Percentiles rank a stretch among this genome's conserved stretches.
Evolutionary conservation across 64 coral and sea anemone species (phyloP).

Genomic region (Pocillopora damicornis): DNA sequence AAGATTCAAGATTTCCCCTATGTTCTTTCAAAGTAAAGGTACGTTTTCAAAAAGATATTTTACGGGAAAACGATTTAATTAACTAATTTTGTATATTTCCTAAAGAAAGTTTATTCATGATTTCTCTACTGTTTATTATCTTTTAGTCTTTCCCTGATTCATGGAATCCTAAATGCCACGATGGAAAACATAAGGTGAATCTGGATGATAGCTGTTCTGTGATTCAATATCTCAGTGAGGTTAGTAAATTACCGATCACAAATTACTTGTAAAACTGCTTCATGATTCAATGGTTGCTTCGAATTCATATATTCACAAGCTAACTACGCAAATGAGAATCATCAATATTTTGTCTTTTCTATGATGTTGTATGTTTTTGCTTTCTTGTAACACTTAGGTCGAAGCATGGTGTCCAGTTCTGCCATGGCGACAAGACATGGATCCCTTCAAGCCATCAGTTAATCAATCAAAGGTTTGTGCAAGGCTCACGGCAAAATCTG

Average conservation of each 20-base stretch:
- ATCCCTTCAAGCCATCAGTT: slow-evolving; percentile 2
- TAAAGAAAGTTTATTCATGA: background rate
- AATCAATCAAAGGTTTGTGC: slow-evolving; percentile 6
- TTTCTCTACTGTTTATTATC: background rate
- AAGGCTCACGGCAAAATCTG: background rate
- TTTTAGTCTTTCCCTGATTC: slow-evolving; percentile 27
- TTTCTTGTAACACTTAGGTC: slow-evolving; percentile 16
- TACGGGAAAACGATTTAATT: background rate
- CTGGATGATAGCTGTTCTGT: slow-evolving; percentile 30
- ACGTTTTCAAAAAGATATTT: background rate
- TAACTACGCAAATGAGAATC: too few relatives aligned
- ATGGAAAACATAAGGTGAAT: slow-evolving; percentile 13
- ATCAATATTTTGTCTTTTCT: too few relatives aligned
- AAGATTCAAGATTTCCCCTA: background rate
- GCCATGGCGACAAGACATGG: slow-evolving; percentile 53
- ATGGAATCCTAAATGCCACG: slow-evolving; percentile 41
- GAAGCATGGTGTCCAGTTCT: slow-evolving; percentile 72
- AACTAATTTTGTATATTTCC: background rate
- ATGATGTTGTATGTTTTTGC: background rate
- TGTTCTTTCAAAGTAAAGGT: slow-evolving; percentile 27
- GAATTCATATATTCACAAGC: too few relatives aligned
- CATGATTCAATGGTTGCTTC: too few relatives aligned
- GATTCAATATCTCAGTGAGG: slow-evolving; percentile 45
- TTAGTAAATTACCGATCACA: background rate
- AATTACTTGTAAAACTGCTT: too few relatives aligned